Conservation (phyloP, 30 jellyfish, hydroid and myxozoan species). For the Cassiopea andromeda region DNA sequence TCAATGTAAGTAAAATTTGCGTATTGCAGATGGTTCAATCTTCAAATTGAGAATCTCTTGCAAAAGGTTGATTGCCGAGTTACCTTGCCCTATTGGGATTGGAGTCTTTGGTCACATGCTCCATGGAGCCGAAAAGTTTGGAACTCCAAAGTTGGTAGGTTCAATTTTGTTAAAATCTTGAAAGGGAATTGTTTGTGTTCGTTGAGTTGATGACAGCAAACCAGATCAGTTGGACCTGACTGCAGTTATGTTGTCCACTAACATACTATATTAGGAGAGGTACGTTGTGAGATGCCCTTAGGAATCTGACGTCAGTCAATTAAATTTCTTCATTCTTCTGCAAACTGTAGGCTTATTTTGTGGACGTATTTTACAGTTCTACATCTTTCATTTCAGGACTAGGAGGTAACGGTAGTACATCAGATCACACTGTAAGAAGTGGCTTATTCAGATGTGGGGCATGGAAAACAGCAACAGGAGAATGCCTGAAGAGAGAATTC, state of each 20-base stretch:
- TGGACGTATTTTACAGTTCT: no score
- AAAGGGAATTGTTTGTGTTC: no score
- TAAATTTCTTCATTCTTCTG: no score
- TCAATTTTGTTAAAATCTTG: background rate
- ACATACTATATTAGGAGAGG: no score
- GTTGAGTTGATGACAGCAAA: no score
- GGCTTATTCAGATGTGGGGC: conserved; percentile 45
- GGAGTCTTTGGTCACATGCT: conserved; percentile 78
- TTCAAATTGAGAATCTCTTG: conserved; percentile 64
- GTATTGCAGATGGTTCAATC: conserved; percentile 49
- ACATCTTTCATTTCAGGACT: conserved; percentile 1
- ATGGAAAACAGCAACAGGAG: conserved; percentile 52
- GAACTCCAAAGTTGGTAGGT: conserved; percentile 20
- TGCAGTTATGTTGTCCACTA: no score
- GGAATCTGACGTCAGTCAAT: no score
- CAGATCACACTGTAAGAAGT: conserved; percentile 36
- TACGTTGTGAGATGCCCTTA: no score
- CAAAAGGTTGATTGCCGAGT: conserved; percentile 73
- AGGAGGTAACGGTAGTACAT: conserved; percentile 63
- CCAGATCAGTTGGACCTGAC: no score
- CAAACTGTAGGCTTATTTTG: no score
- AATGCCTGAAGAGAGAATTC: conserved; percentile 54
- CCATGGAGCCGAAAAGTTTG: conserved; percentile 55
- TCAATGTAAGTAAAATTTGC: background rate
- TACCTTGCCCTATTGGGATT: conserved; percentile 85